These are phyloP conservation scores for Ranitomeya variabilis DNA, from an alignment of 2,113 vertebrate species.

Conservation along the genomic window DNA sequence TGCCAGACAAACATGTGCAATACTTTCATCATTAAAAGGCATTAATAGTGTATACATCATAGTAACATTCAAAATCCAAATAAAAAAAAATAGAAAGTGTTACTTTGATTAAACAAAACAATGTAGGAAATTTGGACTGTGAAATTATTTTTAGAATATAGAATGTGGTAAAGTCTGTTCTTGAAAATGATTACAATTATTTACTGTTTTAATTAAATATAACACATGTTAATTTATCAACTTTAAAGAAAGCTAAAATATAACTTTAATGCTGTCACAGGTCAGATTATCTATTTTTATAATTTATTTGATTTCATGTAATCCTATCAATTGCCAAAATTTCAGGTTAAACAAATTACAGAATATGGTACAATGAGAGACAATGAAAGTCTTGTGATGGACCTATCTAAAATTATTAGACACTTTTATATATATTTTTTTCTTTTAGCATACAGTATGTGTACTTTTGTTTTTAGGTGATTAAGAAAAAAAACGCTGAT, in stretches of 20 bases:
- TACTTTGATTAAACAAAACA: constrained; percentile 39
- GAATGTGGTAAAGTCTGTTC: background rate
- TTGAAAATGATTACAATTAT: background rate
- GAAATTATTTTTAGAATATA: constrained; percentile 73
- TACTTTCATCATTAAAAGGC: background rate
- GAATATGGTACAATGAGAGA: no score
- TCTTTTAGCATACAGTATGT: no score
- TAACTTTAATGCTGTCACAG: background rate
- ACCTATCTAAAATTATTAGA: no score
- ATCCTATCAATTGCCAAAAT: no score
- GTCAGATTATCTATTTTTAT: no score
- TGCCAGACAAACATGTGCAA: constrained; percentile 18
- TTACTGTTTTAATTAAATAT: background rate
- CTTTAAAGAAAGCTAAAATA: background rate
- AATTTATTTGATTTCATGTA: no score
- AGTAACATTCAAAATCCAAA: background rate
- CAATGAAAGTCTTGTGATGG: no score
- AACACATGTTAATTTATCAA: background rate
- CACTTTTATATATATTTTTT: no score
- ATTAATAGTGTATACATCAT: background rate
- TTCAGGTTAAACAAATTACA: no score
- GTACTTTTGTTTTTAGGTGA: no score
- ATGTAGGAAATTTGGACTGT: constrained; percentile 75
- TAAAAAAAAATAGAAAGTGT: constrained; percentile 48
- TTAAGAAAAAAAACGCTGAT: no score